Percentiles rank a stretch among this genome's conserved stretches.
phyloP scores from a whole-genome alignment of 1,140 invertebrate species.

The Hesperophylax magnus region DNA sequence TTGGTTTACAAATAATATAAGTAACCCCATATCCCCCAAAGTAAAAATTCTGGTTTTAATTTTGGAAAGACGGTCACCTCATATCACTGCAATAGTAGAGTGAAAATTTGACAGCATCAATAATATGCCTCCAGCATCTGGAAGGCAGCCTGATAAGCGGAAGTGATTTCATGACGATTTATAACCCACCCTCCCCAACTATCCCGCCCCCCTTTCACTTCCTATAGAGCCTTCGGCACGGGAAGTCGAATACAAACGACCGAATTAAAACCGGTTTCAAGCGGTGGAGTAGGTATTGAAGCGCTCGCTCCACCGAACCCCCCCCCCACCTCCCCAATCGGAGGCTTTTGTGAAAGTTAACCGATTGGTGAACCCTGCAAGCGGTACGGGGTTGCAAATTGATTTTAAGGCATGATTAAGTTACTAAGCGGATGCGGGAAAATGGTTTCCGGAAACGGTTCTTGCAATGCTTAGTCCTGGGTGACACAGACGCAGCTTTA shows the following conservation, averaged over 20 bases:
- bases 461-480: background rate
- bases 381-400: constrained; percentile 34
- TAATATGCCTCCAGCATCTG: constrained; percentile 10
- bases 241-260: constrained; percentile 57
- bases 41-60: too few species aligned
- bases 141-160: constrained; percentile 19
- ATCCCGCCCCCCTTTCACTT: constrained; percentile 21
- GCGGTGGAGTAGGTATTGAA: constrained; percentile 32
- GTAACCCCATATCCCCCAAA: too few species aligned
- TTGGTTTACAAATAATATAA: too few species aligned
- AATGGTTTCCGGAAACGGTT: constrained; percentile 27
- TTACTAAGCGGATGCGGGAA: constrained; percentile 41
- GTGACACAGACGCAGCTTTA: background rate
- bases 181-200: constrained; percentile 15
- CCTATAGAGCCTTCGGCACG: constrained; percentile 27
- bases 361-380: constrained; percentile 26
- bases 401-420: constrained; percentile 52
- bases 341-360: constrained; percentile 23
- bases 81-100: too few species aligned
- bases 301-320: constrained; percentile 1
- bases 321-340: background rate
- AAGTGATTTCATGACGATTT: constrained; percentile 48
- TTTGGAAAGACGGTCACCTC: too few species aligned
- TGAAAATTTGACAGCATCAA: too few species aligned
- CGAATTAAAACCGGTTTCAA: constrained; percentile 54